Evolutionary conservation across 2,888 invertebrate genomes (phyloP).

Genomic region (Leptinotarsa haldemani): DNA sequence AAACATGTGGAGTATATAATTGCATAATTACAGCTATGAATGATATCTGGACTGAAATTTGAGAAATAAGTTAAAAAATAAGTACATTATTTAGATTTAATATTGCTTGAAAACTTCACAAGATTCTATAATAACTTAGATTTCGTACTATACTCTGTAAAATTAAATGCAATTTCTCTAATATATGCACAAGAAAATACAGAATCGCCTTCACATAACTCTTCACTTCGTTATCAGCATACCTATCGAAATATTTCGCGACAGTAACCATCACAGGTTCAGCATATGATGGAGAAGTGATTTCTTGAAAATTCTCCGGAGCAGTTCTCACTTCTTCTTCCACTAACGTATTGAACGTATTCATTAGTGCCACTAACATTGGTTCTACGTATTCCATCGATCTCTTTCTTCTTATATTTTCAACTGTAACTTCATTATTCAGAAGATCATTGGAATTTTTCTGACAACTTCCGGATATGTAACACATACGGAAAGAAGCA

Average conservation of each 20-base stretch:
- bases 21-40: too few relatives aligned
- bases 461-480: constrained; percentile 25
- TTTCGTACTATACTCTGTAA: constrained; percentile 24
- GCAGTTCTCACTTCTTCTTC: constrained; percentile 30
- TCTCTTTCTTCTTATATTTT: constrained; percentile 30
- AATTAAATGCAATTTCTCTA: constrained; percentile 30
- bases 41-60: too few relatives aligned
- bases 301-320: constrained; percentile 24
- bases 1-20: too few relatives aligned
- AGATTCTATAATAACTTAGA: constrained; percentile 27
- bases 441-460: constrained; percentile 13
- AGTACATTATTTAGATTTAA: too few relatives aligned
- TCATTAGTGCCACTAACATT: constrained; percentile 31
- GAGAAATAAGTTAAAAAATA: too few relatives aligned
- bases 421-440: constrained; percentile 8
- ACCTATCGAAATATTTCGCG: constrained; percentile 41
- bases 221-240: constrained; percentile 35
- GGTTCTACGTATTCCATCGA: constrained; percentile 36
- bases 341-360: constrained; percentile 38
- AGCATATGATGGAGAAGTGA: constrained; percentile 5
- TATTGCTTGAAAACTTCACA: background rate
- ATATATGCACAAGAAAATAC: constrained; percentile 37
- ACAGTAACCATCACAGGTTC: constrained; percentile 35
- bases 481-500: constrained; percentile 25
- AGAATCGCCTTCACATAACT: constrained; percentile 36